Evolutionary conservation across 2,797 vertebrate genomes (phyloP).

Genomic region (Margarornis squamiger): DNA sequence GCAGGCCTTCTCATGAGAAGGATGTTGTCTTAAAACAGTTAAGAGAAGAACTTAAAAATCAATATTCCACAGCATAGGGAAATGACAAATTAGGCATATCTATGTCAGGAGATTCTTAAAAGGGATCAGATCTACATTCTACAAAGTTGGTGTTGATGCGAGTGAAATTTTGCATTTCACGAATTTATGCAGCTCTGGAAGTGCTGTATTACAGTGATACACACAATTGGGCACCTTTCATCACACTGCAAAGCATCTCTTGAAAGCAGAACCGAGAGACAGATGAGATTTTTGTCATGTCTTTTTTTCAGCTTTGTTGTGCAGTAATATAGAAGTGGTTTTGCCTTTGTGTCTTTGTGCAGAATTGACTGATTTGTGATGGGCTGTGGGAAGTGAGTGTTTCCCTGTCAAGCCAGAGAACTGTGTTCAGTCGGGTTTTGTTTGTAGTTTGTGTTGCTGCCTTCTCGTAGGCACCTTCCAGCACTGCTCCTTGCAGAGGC

Average conservation of each 20-base stretch:
- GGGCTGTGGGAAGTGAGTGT: not conserved
- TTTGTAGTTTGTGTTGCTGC: not conserved
- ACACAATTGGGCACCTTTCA: conserved; percentile 66
- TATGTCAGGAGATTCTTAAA: conserved; percentile 39
- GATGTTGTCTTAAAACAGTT: not conserved
- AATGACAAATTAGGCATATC: conserved; percentile 27
- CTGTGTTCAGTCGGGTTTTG: not conserved
- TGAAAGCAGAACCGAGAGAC: conserved; percentile 26
- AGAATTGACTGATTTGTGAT: conserved; percentile 44
- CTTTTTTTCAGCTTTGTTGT: conserved; percentile 36
- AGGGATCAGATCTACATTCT: conserved; percentile 5
- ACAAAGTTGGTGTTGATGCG: conserved; percentile 33
- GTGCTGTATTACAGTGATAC: not conserved
- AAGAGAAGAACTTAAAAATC: conserved; percentile 29
- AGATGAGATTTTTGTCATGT: conserved; percentile 25
- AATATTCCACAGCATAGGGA: not conserved
- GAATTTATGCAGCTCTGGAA: conserved; percentile 3
- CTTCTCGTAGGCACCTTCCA: not conserved
- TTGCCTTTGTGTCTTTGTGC: conserved; percentile 30
- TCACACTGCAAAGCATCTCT: conserved; percentile 52
- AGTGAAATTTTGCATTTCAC: conserved; percentile 36
- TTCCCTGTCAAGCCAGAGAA: not conserved
- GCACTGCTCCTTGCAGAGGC: not conserved
- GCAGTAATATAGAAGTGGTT: not conserved
- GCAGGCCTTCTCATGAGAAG: not conserved